Evolutionary conservation across 1,140 invertebrate species (phyloP).

Genomic region (Bactericera cockerelli): DNA sequence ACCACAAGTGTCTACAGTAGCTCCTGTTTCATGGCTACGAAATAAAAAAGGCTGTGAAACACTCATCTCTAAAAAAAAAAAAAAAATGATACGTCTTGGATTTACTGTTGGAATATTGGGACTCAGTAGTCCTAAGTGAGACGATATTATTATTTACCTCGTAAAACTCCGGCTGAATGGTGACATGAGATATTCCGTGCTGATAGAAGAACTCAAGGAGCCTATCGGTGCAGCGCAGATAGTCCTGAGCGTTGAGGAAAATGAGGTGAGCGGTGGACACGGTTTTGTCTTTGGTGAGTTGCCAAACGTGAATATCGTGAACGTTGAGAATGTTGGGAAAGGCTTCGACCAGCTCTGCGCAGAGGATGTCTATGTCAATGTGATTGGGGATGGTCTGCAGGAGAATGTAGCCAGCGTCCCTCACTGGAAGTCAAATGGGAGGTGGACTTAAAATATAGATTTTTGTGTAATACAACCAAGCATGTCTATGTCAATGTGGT

Average conservation of each 20-base stretch:
- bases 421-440: conserved; percentile 42
- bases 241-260: conserved; percentile 42
- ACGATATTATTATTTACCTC: too few species aligned
- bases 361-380: conserved; percentile 51
- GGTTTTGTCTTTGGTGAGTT: conserved; percentile 48
- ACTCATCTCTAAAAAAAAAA: too few species aligned
- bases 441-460: too few species aligned
- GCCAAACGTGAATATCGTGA: conserved; percentile 71
- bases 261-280: conserved; percentile 59
- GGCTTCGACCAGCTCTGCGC: conserved; percentile 41
- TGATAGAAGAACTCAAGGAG: conserved; percentile 50
- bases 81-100: too few species aligned
- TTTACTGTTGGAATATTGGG: too few species aligned
- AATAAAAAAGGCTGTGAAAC: too few species aligned
- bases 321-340: conserved; percentile 67
- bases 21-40: too few species aligned
- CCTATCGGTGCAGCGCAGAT: conserved; percentile 41
- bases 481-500: conserved; percentile 52
- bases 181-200: conserved; percentile 57
- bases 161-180: conserved; percentile 62
- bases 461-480: too few species aligned
- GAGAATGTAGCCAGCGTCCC: conserved; percentile 58
- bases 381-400: conserved; percentile 66
- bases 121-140: too few species aligned
- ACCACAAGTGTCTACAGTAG: too few species aligned